Percentiles rank a stretch among this genome's conserved stretches.
phyloP scores from a whole-genome alignment of 2,113 vertebrate genomes.

The Spilogale gracilis region DNA sequence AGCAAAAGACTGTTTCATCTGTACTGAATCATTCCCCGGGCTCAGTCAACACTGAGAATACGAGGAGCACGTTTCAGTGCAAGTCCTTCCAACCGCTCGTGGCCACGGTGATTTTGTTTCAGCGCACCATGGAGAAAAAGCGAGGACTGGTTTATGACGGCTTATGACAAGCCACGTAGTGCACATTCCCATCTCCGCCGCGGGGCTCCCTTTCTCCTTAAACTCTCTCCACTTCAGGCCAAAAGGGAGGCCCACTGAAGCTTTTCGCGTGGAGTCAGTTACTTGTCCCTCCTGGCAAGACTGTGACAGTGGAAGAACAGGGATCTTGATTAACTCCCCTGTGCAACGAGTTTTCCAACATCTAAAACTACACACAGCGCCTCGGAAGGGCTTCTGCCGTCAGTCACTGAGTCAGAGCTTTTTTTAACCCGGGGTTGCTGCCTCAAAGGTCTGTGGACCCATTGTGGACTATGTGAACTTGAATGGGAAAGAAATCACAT shows the following conservation, averaged over 20 bases:
- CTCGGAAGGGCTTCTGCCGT: neutral
- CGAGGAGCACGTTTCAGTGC: neutral
- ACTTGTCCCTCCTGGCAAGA: neutral
- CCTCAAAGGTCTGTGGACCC: neutral
- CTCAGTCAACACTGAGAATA: neutral
- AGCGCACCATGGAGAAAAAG: neutral
- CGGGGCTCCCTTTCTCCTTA: neutral
- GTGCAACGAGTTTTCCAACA: neutral
- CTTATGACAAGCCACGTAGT: neutral
- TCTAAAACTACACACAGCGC: fast-evolving
- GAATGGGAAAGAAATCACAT: neutral
- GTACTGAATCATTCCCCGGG: neutral
- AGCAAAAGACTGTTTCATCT: neutral
- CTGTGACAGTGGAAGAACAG: neutral
- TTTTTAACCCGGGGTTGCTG: neutral
- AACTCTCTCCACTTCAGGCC: neutral
- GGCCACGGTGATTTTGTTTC: neutral
- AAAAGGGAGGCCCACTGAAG: neutral
- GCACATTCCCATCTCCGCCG: neutral
- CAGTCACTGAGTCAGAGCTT: neutral
- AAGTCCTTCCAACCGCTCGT: neutral
- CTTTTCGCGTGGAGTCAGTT: neutral
- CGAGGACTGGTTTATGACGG: neutral
- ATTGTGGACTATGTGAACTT: neutral
- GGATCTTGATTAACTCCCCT: neutral